Evolutionary conservation across 1,140 invertebrate genomes (phyloP), one percentile per base, ranked within the genome.

Genomic region (Halictus rubicundus): DNA sequence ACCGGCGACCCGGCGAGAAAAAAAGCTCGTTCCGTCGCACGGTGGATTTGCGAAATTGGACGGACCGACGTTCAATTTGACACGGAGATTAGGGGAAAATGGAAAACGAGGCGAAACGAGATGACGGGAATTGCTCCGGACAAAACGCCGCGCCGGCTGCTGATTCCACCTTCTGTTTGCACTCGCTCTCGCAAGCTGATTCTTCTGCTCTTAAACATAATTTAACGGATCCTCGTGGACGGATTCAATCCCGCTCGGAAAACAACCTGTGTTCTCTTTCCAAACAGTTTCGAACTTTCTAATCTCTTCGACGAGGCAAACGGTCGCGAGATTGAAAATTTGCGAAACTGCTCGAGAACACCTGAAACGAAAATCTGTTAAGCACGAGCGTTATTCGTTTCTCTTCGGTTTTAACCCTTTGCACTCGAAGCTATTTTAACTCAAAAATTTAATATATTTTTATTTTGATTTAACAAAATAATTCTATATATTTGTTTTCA

Each of bases 71-170:
- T 25, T 46, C 39, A 46, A 46, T 37, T 23, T 42, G 64, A 39
- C 64, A n/a, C n/a, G 10, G 64, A 66, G 64, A 66, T 66, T 66
- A 66, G 64, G 12, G n/a, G 64, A 66, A 49, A 66, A 66, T 66
- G 64, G 64, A 37, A 65, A 65, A 39, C 63, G 10, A 12, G 63
- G 2, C 10, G 64, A 66, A 46, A 66, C 63, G 37, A 42, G 37
- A 10, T 42, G 63, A 42, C 37, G 39, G 10, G 64, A 46, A 66
- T 66, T 66, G 64, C n/a, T 10, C 25, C 16, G 14, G 39, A 32
- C 64, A 66, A 66, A 66, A 66, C n/a, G n/a, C 64, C 2, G n/a
- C n/a, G n/a, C n/a, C n/a, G n/a, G n/a, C n/a, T 1, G n/a, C 12
- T 5, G 25, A 46, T 66, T 25, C 16, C 12, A 8, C 12, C 25